These are phyloP conservation scores for Caenorhabditis japonica DNA, from an alignment of 2,888 invertebrate species.

Conservation along the genomic window DNA sequence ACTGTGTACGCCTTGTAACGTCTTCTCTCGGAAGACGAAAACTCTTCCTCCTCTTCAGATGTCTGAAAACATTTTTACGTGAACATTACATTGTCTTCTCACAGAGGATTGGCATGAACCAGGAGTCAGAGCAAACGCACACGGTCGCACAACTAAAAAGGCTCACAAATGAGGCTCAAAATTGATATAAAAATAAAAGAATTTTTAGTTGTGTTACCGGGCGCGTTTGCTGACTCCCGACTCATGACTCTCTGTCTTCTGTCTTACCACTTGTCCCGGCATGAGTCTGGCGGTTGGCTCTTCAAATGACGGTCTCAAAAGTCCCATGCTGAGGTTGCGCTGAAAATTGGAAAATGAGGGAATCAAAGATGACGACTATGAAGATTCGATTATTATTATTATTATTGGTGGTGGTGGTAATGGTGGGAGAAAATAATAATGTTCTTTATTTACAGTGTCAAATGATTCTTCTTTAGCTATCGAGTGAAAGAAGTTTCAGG, in stretches of 20 bases:
- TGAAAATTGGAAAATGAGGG: conserved; percentile 30
- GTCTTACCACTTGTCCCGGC: conserved; percentile 59
- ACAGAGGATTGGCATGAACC: no score
- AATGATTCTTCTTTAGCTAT: conserved; percentile 7
- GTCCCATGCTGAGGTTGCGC: conserved; percentile 63
- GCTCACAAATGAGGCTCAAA: no score
- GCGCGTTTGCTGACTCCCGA: no score
- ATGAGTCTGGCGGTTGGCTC: conserved; percentile 70
- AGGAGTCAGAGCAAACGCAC: no score
- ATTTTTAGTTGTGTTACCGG: no score
- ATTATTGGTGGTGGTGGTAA: no score
- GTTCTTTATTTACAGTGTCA: conserved; percentile 28
- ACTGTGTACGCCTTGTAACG: conserved; percentile 74
- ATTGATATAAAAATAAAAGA: no score
- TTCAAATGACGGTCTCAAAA: conserved; percentile 68
- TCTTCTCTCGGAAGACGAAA: conserved; percentile 60
- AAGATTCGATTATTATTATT: no score
- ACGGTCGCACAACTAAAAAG: no score
- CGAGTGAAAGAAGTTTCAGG: conserved; percentile 4
- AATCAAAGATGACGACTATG: conserved; percentile 3
- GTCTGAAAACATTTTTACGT: conserved; percentile 43
- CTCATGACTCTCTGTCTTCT: no score
- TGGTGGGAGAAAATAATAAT: background rate
- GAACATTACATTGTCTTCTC: no score
- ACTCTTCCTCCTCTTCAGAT: conserved; percentile 66